Percentiles rank a stretch among this genome's conserved stretches.
These are phyloP conservation scores for Condylura cristata DNA, from an alignment of 2,113 vertebrate species.

Conservation along the genomic window DNA sequence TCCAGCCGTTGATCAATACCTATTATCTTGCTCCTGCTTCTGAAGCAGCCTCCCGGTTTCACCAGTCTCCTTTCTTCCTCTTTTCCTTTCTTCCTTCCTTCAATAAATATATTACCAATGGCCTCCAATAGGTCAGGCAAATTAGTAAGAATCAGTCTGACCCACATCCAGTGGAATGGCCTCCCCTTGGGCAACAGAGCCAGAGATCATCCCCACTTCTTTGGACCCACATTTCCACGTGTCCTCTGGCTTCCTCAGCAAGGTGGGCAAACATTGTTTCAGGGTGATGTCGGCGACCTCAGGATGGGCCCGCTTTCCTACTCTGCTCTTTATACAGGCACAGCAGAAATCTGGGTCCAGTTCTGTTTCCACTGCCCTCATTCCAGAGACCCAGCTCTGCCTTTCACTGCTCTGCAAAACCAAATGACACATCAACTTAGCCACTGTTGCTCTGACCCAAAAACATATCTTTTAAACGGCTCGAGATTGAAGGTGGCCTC, in stretches of 20 bases:
- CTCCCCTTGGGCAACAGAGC: background rate
- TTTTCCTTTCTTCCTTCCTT: background rate
- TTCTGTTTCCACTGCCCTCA: background rate
- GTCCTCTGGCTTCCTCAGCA: background rate
- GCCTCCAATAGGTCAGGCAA: background rate
- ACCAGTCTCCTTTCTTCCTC: background rate
- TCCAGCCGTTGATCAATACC: constrained; percentile 65
- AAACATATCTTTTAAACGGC: too few relatives aligned
- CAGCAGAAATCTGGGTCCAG: background rate
- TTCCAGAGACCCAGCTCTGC: background rate
- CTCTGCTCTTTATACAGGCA: background rate
- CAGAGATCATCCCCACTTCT: background rate
- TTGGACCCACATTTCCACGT: background rate
- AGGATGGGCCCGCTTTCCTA: background rate
- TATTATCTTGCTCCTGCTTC: constrained; percentile 57
- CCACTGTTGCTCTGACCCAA: background rate
- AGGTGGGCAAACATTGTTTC: background rate
- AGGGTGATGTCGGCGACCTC: background rate
- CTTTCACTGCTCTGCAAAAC: background rate
- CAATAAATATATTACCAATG: background rate
- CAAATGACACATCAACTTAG: background rate
- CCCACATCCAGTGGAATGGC: background rate
- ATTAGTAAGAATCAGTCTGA: background rate
- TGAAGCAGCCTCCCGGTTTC: background rate
- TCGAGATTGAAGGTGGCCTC: background rate